Evolutionary conservation across 2,797 vertebrate genomes (phyloP), one percentile per base, ranked within the genome.

Genomic region (Macropodus opercularis): DNA sequence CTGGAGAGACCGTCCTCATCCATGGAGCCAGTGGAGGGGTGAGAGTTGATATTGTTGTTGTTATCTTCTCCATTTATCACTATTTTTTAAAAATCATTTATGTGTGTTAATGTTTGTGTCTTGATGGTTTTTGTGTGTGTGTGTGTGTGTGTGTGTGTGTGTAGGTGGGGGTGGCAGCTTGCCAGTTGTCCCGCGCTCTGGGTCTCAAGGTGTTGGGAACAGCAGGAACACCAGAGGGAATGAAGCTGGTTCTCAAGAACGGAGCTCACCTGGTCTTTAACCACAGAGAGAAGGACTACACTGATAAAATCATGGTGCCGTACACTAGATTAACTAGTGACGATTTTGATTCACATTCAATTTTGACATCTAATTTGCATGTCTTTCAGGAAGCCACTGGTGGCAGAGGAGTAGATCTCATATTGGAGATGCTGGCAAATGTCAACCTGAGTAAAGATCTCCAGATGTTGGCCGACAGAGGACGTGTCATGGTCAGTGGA

Each of bases 11-110:
- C 0, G 91, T 97, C 44, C 91, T 99, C 7, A 78, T 99, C 65
- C 96, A 98, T 17, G 97, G 96, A 65, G 96, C 95, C 2, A 98
- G 97, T 41, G 96, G 97, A 31, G 96, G 96, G 64, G 96, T 98
- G 79, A 92, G 89, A 19, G 3, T 12, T 26, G n/a, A n/a, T n/a
- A 9, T 26, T 7, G 3, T 12, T 29, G 5, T 43, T 36, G 8
- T 3, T 41, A 6, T 41, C 6, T 40, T 6, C 8, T 19, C 8
- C n/a, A n/a, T n/a, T n/a, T n/a, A n/a, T n/a, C n/a, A n/a, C n/a
- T n/a, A n/a, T n/a, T n/a, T n/a, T n/a, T n/a, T n/a, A n/a, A n/a
- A n/a, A n/a, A n/a, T n/a, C n/a, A n/a, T n/a, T n/a, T n/a, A n/a
- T n/a, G n/a, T n/a, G n/a, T n/a, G n/a, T n/a, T n/a, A n/a, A 13